These are phyloP conservation scores for Cenopis cana DNA, from an alignment of 2,888 invertebrate genomes.

Conservation along the genomic window DNA sequence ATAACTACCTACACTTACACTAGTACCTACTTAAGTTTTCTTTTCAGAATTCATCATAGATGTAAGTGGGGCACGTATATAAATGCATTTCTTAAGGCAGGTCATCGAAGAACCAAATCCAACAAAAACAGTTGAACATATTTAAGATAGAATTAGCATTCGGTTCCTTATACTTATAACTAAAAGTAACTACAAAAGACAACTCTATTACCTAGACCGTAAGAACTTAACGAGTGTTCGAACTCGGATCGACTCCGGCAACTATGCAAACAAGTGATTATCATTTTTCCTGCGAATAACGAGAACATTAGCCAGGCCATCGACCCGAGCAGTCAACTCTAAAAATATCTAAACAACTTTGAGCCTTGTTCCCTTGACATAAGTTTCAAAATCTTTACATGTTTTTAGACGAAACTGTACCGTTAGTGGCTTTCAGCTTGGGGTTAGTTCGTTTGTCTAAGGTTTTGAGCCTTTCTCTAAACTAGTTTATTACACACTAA, in stretches of 20 bases:
- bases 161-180: background rate
- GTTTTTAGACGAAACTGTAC: slow-evolving; percentile 21
- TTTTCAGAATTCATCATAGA: too few relatives aligned
- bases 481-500: slow-evolving; percentile 10
- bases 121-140: background rate
- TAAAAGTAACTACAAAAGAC: background rate
- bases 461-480: slow-evolving; percentile 24
- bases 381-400: background rate
- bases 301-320: slow-evolving; percentile 39
- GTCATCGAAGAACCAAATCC: background rate
- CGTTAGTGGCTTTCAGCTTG: slow-evolving; percentile 38
- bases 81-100: background rate
- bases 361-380: slow-evolving; percentile 2
- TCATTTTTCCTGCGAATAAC: slow-evolving; percentile 43
- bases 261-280: slow-evolving; percentile 42
- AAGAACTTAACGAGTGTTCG: slow-evolving; percentile 4
- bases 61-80: background rate
- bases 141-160: background rate
- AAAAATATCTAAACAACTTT: background rate
- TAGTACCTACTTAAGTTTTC: too few relatives aligned
- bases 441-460: slow-evolving; percentile 28
- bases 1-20: too few relatives aligned
- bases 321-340: slow-evolving; percentile 17
- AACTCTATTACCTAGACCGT: slow-evolving; percentile 3
- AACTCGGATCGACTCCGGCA: slow-evolving; percentile 2